phyloP scores from a whole-genome alignment of 2,888 invertebrate species.

The Ormyrus labotus region DNA sequence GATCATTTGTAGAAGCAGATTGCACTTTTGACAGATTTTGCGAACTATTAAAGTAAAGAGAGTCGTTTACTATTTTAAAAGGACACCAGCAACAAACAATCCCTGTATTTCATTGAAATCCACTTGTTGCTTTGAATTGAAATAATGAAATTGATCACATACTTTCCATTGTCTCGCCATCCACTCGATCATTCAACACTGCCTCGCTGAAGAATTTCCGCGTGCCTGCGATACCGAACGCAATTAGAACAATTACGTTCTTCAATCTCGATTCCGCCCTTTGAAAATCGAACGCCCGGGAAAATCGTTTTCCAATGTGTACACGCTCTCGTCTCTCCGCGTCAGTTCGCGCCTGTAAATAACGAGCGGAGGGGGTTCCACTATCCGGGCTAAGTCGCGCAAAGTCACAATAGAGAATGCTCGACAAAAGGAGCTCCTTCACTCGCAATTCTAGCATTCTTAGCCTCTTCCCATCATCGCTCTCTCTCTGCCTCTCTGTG shows the following conservation, averaged over 20 bases:
- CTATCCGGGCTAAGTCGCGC: background rate
- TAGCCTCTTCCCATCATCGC: background rate
- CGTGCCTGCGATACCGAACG: background rate
- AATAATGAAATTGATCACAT: too few species aligned
- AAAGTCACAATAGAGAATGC: constrained; percentile 29
- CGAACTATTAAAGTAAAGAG: too few species aligned
- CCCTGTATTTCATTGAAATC: too few species aligned
- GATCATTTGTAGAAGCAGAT: too few species aligned
- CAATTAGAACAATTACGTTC: constrained; percentile 8
- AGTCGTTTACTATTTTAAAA: too few species aligned
- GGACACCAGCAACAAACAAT: too few species aligned
- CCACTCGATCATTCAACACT: too few species aligned
- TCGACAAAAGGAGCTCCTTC: constrained; percentile 24
- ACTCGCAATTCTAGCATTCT: constrained; percentile 25
- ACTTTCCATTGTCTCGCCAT: too few species aligned
- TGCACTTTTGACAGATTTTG: too few species aligned
- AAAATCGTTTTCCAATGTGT: background rate
- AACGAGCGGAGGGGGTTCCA: constrained; percentile 3
- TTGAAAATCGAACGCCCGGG: background rate
- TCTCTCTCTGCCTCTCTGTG: background rate
- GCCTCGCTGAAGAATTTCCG: too few species aligned
- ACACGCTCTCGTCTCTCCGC: background rate
- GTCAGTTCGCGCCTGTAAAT: constrained; percentile 31
- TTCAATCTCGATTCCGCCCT: background rate
- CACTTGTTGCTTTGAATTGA: too few species aligned